Evolutionary conservation across 2,888 invertebrate genomes (phyloP).

Genomic region (Patella caerulea): DNA sequence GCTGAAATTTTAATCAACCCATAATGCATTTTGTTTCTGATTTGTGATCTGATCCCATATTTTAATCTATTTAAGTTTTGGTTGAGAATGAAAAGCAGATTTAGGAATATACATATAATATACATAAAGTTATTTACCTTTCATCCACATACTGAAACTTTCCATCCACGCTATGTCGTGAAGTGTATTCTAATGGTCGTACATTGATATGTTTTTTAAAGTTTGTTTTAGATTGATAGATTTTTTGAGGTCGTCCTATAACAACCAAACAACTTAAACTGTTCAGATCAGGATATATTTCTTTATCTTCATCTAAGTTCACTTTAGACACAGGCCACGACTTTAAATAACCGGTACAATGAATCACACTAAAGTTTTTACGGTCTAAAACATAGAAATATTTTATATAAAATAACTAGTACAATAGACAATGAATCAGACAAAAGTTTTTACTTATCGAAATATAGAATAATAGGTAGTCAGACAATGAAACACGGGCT

Average conservation of each 20-base stretch:
- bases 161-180: slow-evolving; percentile 89
- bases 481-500: no score
- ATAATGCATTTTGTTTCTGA: no score
- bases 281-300: slow-evolving; percentile 77
- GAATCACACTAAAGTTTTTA: slow-evolving; percentile 86
- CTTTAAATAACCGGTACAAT: slow-evolving; percentile 93
- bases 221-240: slow-evolving; percentile 74
- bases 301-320: slow-evolving; percentile 79
- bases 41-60: no score
- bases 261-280: slow-evolving; percentile 91
- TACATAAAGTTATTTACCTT: slow-evolving; percentile 75
- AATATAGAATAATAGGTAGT: no score
- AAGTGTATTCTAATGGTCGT: slow-evolving; percentile 77
- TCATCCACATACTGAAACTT: slow-evolving; percentile 95
- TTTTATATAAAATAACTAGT: background rate
- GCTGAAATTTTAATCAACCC: no score
- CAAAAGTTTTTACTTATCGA: no score
- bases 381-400: slow-evolving; percentile 76
- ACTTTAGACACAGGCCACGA: slow-evolving; percentile 89
- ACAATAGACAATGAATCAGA: no score
- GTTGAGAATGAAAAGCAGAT: background rate
- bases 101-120: background rate
- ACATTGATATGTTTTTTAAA: slow-evolving; percentile 47
- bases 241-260: slow-evolving; percentile 83
- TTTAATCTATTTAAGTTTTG: no score